Evolutionary conservation across 2,888 invertebrate genomes (phyloP).

Genomic region (Brenthis hecate): DNA sequence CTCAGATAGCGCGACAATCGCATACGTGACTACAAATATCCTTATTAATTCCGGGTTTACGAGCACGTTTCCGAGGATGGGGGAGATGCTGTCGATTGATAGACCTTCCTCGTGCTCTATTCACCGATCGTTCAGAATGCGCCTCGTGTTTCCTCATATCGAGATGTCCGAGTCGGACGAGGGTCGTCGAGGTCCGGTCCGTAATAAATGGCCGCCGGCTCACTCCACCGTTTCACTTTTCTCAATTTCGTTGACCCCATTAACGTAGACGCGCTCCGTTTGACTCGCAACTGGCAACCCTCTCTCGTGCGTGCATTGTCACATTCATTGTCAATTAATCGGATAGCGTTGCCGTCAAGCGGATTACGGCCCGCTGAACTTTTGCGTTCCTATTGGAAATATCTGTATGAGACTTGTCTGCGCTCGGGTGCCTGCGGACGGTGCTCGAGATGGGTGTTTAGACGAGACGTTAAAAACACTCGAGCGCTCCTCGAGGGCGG

Average conservation of each 20-base stretch:
- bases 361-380: slow-evolving; percentile 54
- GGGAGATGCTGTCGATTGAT: slow-evolving; percentile 40
- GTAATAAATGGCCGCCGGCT: slow-evolving; percentile 61
- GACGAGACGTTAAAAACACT: slow-evolving; percentile 51
- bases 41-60: slow-evolving; percentile 59
- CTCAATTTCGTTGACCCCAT: slow-evolving; percentile 77
- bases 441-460: slow-evolving; percentile 40
- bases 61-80: slow-evolving; percentile 38
- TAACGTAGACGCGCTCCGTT: slow-evolving; percentile 66
- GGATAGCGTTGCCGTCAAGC: slow-evolving; percentile 53
- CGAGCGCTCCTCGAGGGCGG: slow-evolving; percentile 41
- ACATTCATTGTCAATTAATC: slow-evolving; percentile 71
- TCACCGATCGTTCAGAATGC: slow-evolving; percentile 46
- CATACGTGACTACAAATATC: slow-evolving; percentile 56
- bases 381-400: slow-evolving; percentile 48
- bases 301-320: slow-evolving; percentile 59
- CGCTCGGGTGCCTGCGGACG: slow-evolving; percentile 44
- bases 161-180: slow-evolving; percentile 50
- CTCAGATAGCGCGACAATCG: slow-evolving; percentile 49
- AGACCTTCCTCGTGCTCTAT: slow-evolving; percentile 45
- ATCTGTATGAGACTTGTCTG: slow-evolving; percentile 50
- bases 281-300: slow-evolving; percentile 54
- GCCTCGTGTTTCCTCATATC: slow-evolving; percentile 47
- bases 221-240: slow-evolving; percentile 70
- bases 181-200: slow-evolving; percentile 48